Evolutionary conservation across 2,113 vertebrate genomes (phyloP).

Genomic region (Alethe diademata): DNA sequence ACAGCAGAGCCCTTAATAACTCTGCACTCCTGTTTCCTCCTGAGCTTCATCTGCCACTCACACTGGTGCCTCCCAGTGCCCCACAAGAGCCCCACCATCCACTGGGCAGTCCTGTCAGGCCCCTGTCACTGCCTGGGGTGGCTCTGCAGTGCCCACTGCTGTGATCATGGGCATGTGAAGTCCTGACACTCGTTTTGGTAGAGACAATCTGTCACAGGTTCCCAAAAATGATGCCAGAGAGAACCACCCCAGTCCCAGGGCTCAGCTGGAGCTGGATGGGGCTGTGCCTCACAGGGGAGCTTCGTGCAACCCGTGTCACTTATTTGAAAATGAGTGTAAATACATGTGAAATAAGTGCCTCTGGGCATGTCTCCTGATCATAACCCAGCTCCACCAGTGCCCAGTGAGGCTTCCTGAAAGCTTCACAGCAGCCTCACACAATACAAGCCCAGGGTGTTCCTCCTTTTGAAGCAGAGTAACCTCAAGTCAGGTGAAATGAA

Average conservation of each 20-base stretch:
- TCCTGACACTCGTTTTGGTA: not conserved
- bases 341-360: not conserved
- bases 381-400: not conserved
- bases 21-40: not conserved
- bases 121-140: not conserved
- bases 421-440: not conserved
- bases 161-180: rapidly evolving
- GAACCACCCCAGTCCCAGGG: not conserved
- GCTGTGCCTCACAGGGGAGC: not conserved
- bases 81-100: not conserved
- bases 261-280: not conserved
- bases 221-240: not conserved
- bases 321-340: not conserved
- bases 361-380: not conserved
- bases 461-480: not conserved
- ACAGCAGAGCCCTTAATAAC: not conserved
- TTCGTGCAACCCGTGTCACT: not conserved
- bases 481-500: not conserved
- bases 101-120: not conserved
- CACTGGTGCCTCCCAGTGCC: not conserved
- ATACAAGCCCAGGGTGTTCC: not conserved
- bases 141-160: not conserved
- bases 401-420: not conserved
- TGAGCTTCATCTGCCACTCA: not conserved
- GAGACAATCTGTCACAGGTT: not conserved